These are phyloP conservation scores for Trachurus trachurus DNA, from an alignment of 2,797 vertebrate genomes.

Conservation along the genomic window DNA sequence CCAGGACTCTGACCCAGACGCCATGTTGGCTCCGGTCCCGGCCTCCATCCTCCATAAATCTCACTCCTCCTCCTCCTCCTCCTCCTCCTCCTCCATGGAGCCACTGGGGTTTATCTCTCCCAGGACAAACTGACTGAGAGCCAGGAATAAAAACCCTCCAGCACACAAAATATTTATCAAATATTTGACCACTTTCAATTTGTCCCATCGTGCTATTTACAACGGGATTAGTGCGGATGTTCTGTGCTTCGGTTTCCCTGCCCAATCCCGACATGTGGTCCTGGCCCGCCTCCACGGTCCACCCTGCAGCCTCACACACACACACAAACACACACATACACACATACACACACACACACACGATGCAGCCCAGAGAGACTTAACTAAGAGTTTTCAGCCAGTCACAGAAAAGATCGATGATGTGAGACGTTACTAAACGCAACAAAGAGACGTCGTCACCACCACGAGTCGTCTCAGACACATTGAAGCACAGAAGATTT, in stretches of 20 bases:
- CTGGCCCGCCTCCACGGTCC: conserved; percentile 18
- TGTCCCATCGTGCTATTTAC: conserved; percentile 62
- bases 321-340: conserved; percentile 2
- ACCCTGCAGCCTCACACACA: background rate
- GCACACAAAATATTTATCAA: conserved; percentile 62
- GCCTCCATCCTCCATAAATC: conserved; percentile 35
- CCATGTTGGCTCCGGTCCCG: conserved; percentile 37
- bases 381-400: conserved; percentile 20
- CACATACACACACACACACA: conserved; percentile 1
- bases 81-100: no score
- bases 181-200: conserved; percentile 65
- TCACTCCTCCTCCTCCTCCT: background rate
- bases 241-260: conserved; percentile 54
- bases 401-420: conserved; percentile 17
- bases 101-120: conserved; percentile 24
- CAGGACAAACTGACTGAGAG: no score
- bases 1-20: conserved; percentile 29
- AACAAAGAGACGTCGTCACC: conserved; percentile 5
- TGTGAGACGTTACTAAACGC: conserved; percentile 35
- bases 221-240: conserved; percentile 66
- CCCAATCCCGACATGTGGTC: conserved; percentile 46
- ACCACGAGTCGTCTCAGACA: background rate
- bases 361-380: conserved; percentile 18
- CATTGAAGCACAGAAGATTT: no score
- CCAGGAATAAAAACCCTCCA: conserved; percentile 5